A percentile compares a stretch with the other conserved stretches of the same genome.
Conservation (phyloP, 1,140 invertebrate genomes). For the Camponotus floridanus region DNA sequence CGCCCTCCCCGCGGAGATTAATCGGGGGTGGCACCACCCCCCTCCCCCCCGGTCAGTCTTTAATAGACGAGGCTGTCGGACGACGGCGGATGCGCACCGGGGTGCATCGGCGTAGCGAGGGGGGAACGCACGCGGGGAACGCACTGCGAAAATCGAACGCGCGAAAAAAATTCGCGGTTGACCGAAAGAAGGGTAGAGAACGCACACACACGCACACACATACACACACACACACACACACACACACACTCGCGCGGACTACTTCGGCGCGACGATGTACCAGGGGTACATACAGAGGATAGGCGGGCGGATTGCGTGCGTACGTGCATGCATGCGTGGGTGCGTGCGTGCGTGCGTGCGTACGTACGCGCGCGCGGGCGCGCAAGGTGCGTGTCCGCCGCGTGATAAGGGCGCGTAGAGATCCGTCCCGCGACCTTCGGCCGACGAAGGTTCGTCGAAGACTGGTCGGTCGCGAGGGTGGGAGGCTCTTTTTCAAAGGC, state of each 20-base stretch:
- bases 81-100: background rate
- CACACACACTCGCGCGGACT: background rate
- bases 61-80: background rate
- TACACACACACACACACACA: background rate
- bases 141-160: conserved; percentile 26
- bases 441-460: conserved; percentile 72
- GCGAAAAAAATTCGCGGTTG: background rate
- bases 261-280: no score
- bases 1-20: conserved; percentile 1
- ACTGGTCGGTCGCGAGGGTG: conserved; percentile 63
- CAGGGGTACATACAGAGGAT: no score
- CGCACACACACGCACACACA: background rate
- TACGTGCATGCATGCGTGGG: background rate
- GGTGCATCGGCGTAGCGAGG: background rate
- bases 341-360: background rate
- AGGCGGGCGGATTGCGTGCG: background rate
- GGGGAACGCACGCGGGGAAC: background rate
- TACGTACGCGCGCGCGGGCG: conserved; percentile 6
- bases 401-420: background rate
- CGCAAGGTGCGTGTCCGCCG: conserved; percentile 44
- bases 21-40: background rate
- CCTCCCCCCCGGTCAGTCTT: background rate
- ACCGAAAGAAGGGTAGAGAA: background rate
- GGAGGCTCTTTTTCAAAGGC: conserved; percentile 72
- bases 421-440: conserved; percentile 49